Evolutionary conservation across 2,113 vertebrate genomes (phyloP), one percentile per base, ranked within the genome.

Genomic region (Boleophthalmus pectinirostris): DNA sequence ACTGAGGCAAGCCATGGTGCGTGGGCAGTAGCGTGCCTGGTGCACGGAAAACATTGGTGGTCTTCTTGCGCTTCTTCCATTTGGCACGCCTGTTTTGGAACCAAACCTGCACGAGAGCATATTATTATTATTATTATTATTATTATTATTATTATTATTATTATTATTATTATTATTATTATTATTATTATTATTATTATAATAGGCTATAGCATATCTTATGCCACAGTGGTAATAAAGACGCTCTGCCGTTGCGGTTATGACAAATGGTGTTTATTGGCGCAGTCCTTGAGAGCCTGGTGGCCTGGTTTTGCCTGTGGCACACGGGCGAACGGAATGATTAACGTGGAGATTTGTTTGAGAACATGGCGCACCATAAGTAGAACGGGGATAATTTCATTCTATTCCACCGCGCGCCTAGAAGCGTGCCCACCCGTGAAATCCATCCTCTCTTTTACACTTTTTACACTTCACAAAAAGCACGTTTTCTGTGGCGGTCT

Each of bases 1-100:
- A 96, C 89, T 97, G 97, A 5, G 95, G 94, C 85, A 98, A 85
- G 72, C 96, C 95, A 58, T 97, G 91, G 82, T 91, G 96, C 10
- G 96, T 97, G 54, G 96, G 97, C 86, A 98, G 90, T 69, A 98
- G 93, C 5, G 96, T 98, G 21, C 96, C 97, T 1, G 96, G 96
- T 7, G 96, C 85, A 2, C 96, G 95, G 92, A 99, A 98, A 29
- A 98, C 96, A 45, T 98, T 99, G 63, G 96, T 98, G 63, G 96
- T 98, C 97, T 98, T 99, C 96, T 99, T 99, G 90, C 97, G 95
- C 82, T 99, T 99, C 94, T 98, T 98, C 97, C 97, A 98, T 90
- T 98, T 98, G 68, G 97, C 96, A 12, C 96, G 95, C 7, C 97
- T 93, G 88, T 98, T 98, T 95, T 98, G 97, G 82, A 98, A 98